Evolutionary conservation across 1,140 invertebrate genomes (phyloP), one percentile per base, ranked within the genome.

Genomic region (Danaus plexippus): DNA sequence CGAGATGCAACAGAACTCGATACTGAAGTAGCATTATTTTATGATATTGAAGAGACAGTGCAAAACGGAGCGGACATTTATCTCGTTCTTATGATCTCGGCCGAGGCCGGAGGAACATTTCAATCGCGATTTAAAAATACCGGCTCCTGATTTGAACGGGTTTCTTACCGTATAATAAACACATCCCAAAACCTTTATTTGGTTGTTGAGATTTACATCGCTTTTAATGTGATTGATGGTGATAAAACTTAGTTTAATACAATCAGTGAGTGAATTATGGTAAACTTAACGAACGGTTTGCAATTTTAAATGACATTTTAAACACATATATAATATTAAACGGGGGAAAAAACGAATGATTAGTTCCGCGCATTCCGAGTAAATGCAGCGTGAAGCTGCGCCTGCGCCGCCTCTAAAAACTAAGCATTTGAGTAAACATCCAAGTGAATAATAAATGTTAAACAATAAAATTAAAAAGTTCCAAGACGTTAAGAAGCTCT

Each of bases 401-500:
- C 59, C 50, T 69, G 66, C 72, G 68, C 67, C 62, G 61, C 43
- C 48, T 54, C 40, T 32, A 50, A 22, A 67, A 66, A 59, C 46
- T 53, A 57, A 67, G 55, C 62, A 54, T 49, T 48, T 47, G 22
- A 13, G 54, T 55, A 63, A 64, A 61, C 52, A 59, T 46, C 61
- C 54, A 65, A 64, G 63, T 67, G 63, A 69, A 70, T 69, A 67
- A 70, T 75, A 75, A 69, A 77, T 71, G 15, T 57, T 62, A 47
- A 65, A 61, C 52, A 66, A 70, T 53, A 68, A 75, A 69, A 66
- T 64, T 47, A 71, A 71, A 15, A 71, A 69, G 57, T 60, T 66
- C 59, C 46, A 53, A 60, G 59, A 73, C 67, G 73, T 79, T 78
- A 80, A 81, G 76, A 70, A 75, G 75, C 77, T 71, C 77, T 81